A percentile compares a stretch with the other conserved stretches of the same genome.
Evolutionary conservation across 2,888 invertebrate species (phyloP).

Genomic region (Hipparchia semele): DNA sequence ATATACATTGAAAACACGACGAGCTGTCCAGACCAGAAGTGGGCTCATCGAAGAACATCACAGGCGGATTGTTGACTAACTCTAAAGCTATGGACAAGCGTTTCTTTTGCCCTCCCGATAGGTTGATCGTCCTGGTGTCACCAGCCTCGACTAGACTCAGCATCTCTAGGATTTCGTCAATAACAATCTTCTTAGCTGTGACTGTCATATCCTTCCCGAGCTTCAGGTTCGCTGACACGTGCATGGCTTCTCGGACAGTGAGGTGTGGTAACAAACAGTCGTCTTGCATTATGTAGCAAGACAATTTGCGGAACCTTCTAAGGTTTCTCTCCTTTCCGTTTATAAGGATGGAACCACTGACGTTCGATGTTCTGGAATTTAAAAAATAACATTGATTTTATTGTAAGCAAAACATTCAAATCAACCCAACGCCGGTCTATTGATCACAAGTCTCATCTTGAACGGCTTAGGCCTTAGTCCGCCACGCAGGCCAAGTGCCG

Average conservation of each 20-base stretch:
- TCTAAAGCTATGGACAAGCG: constrained; percentile 95
- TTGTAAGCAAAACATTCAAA: too few relatives aligned
- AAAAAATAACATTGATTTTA: not conserved
- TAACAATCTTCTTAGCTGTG: constrained; percentile 89
- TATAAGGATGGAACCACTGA: constrained; percentile 93
- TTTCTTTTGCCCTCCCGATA: constrained; percentile 96
- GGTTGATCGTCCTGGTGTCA: constrained; percentile 90
- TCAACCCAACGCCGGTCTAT: too few relatives aligned
- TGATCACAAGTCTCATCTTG: too few relatives aligned
- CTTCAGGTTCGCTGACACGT: constrained; percentile 96
- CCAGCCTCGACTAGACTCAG: constrained; percentile 91
- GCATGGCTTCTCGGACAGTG: constrained; percentile 96
- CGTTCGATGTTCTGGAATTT: constrained; percentile 89
- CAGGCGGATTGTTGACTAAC: constrained; percentile 97
- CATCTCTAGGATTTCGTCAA: constrained; percentile 93
- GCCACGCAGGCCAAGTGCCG: too few relatives aligned
- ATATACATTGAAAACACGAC: constrained; percentile 96
- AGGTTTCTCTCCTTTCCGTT: constrained; percentile 94
- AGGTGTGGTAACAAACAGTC: constrained; percentile 94
- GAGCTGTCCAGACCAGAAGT: constrained; percentile 97
- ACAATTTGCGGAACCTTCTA: constrained; percentile 94
- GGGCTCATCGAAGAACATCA: constrained; percentile 99
- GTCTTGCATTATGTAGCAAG: constrained; percentile 99
- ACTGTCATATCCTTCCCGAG: constrained; percentile 90
- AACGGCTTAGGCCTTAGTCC: too few relatives aligned